Conservation (phyloP, 2,113 vertebrate genomes). For the Ammodytes marinus region DNA sequence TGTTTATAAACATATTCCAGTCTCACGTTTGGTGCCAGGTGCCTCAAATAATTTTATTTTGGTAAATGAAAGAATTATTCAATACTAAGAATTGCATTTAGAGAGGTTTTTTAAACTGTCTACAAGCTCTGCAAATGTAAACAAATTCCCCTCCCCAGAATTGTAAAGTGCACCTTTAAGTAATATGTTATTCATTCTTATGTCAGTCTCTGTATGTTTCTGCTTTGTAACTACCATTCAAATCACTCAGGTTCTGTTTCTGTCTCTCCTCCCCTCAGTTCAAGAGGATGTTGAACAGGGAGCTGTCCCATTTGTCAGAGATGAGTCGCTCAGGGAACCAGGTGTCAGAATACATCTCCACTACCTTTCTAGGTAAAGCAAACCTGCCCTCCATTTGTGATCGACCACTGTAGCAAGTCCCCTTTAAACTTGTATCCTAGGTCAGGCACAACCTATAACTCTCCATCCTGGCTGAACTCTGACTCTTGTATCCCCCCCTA, state of each 20-base stretch:
- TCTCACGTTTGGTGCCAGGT: no score
- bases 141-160: no score
- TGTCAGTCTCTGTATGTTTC: constrained; percentile 5
- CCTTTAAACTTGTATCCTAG: not conserved
- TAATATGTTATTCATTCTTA: constrained; percentile 21
- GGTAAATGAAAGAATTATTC: no score
- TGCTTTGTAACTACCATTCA: constrained; percentile 4
- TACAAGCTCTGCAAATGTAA: no score
- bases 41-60: no score
- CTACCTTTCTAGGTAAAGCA: constrained; percentile 92
- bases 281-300: constrained; percentile 96
- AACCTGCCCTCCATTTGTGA: not conserved
- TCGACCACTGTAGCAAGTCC: not conserved
- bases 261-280: constrained; percentile 75
- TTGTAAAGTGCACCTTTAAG: no score
- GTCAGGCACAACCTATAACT: constrained; percentile 12
- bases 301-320: constrained; percentile 94
- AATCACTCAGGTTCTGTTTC: constrained; percentile 32
- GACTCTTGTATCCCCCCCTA: not conserved
- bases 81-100: no score
- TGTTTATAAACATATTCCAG: no score
- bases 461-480: constrained; percentile 23
- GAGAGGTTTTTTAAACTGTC: no score
- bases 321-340: constrained; percentile 97
- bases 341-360: constrained; percentile 97